These are phyloP conservation scores for Solea solea DNA, from an alignment of 2,113 vertebrate genomes.

Conservation along the genomic window DNA sequence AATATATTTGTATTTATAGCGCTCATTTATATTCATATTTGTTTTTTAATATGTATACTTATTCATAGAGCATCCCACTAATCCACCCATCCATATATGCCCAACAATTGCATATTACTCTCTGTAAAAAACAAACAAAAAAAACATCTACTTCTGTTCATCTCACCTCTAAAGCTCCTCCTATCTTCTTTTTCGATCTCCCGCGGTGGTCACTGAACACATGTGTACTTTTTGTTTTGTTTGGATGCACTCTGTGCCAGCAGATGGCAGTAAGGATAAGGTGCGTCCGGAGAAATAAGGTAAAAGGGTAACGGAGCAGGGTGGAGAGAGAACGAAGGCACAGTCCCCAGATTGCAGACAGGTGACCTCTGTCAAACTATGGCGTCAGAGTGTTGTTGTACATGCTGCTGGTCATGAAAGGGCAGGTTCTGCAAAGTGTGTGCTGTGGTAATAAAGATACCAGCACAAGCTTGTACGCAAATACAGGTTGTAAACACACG, in stretches of 20 bases:
- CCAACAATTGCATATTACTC: no score
- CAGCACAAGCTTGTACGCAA: slow-evolving; percentile 23
- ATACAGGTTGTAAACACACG: slow-evolving; percentile 18
- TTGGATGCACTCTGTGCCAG: slow-evolving; percentile 62
- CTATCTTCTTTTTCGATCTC: no score
- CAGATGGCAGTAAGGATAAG: slow-evolving; percentile 74
- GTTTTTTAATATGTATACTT: no score
- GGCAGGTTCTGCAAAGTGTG: slow-evolving; percentile 56
- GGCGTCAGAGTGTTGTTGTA: slow-evolving; percentile 24
- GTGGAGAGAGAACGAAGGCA: slow-evolving; percentile 49
- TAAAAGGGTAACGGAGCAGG: slow-evolving; percentile 56
- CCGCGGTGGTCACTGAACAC: no score
- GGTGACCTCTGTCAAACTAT: slow-evolving; percentile 70
- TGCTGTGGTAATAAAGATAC: slow-evolving; percentile 27
- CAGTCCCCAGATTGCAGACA: slow-evolving; percentile 61
- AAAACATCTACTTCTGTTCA: no score
- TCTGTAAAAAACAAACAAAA: no score
- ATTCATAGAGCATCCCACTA: no score
- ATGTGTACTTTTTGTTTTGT: slow-evolving; percentile 41
- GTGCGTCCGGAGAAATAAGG: slow-evolving; percentile 60
- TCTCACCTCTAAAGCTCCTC: no score
- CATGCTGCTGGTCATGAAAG: slow-evolving; percentile 50
- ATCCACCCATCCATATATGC: no score
- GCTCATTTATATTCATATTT: no score
- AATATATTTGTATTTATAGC: no score